Percentiles rank a stretch among this genome's conserved stretches.
These are phyloP conservation scores for Gastracanthus pulcherrimus DNA, from an alignment of 2,888 invertebrate genomes.

Conservation along the genomic window DNA sequence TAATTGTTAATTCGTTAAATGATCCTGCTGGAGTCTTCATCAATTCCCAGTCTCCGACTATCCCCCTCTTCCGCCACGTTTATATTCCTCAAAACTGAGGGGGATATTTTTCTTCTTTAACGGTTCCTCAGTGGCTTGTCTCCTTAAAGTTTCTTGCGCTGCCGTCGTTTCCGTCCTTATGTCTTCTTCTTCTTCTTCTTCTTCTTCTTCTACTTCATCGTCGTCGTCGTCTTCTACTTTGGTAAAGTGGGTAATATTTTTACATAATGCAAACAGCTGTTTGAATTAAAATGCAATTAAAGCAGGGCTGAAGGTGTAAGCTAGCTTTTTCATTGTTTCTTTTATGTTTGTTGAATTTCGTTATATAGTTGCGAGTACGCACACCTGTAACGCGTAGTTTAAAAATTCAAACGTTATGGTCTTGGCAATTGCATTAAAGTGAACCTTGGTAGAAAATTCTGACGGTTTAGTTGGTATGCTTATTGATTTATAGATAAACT, in stretches of 20 bases:
- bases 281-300: constrained; percentile 45
- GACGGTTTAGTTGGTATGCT: too few species aligned
- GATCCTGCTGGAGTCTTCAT: constrained; percentile 65
- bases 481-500: too few species aligned
- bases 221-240: neutral
- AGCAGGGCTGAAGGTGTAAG: constrained; percentile 12
- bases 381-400: neutral
- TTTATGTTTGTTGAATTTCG: neutral
- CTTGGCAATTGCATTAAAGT: too few species aligned
- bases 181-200: neutral
- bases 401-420: too few species aligned
- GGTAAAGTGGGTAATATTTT: constrained; percentile 27
- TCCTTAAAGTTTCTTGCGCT: constrained; percentile 35
- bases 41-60: constrained; percentile 45
- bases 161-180: constrained; percentile 10
- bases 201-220: constrained; percentile 4
- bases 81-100: constrained; percentile 13
- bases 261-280: constrained; percentile 45
- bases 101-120: constrained; percentile 43
- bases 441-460: too few species aligned
- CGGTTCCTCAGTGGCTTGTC: constrained; percentile 30
- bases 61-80: constrained; percentile 15
- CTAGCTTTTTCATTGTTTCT: constrained; percentile 30
- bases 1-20: constrained; percentile 76
- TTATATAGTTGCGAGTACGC: too few species aligned